phyloP scores from a whole-genome alignment of 2,888 invertebrate species.

The Drosophila phalerata region DNA sequence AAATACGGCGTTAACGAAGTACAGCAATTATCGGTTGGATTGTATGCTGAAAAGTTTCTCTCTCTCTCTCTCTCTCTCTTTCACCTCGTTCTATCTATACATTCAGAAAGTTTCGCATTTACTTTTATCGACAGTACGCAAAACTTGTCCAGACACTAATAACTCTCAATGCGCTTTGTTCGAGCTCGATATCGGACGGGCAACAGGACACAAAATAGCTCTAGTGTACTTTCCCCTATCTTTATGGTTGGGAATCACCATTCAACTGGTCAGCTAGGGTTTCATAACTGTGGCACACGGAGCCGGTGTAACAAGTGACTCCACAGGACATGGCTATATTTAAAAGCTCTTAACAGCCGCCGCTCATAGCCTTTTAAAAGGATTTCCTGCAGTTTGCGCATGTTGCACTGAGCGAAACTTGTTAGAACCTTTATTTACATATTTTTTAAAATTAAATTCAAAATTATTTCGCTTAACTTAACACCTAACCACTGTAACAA shows the following conservation, averaged over 20 bases:
- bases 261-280: constrained; percentile 27
- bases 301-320: constrained; percentile 63
- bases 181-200: constrained; percentile 43
- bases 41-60: constrained; percentile 8
- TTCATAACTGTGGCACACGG: constrained; percentile 26
- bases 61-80: constrained; percentile 6
- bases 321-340: constrained; percentile 66
- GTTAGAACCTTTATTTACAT: neutral
- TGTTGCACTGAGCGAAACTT: constrained; percentile 32
- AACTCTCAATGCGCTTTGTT: constrained; percentile 63
- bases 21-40: constrained; percentile 51
- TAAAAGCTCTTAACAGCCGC: constrained; percentile 57
- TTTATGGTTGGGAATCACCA: constrained; percentile 6
- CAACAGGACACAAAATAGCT: constrained; percentile 60
- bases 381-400: constrained; percentile 37
- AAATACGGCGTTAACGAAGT: constrained; percentile 23
- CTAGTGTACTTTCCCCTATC: neutral
- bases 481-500: neutral
- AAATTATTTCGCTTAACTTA: neutral
- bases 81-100: neutral
- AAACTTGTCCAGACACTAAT: constrained; percentile 54
- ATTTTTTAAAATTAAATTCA: neutral
- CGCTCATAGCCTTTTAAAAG: constrained; percentile 35
- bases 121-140: constrained; percentile 52
- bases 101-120: constrained; percentile 59